Percentiles rank a stretch among this genome's conserved stretches.
phyloP scores from a whole-genome alignment of 2,888 invertebrate species.

The Mechanitis mazaeus region DNA sequence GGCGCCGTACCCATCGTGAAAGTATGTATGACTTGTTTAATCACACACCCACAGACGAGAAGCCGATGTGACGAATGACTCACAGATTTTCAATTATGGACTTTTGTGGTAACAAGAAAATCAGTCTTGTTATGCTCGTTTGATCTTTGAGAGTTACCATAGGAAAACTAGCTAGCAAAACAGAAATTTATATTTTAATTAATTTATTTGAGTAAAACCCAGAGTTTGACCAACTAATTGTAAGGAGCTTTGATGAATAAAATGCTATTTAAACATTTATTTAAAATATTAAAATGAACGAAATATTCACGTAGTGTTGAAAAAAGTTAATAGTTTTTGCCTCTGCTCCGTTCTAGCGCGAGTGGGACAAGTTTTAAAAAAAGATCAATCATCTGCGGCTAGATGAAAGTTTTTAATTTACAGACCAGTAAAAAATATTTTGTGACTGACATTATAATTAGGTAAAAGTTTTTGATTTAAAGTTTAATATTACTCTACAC shows the following conservation, averaged over 20 bases:
- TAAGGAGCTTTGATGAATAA: background rate
- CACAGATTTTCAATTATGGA: slow-evolving; percentile 21
- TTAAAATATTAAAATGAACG: background rate
- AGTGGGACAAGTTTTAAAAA: background rate
- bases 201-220: background rate
- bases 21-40: slow-evolving; percentile 21
- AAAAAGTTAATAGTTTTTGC: slow-evolving; percentile 1
- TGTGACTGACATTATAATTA: too few relatives aligned
- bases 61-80: slow-evolving; percentile 19
- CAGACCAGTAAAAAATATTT: background rate
- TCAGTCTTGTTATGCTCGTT: slow-evolving; percentile 19
- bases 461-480: too few relatives aligned
- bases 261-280: background rate
- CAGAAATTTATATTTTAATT: background rate
- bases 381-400: background rate
- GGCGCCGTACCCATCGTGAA: slow-evolving; percentile 20
- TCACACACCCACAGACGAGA: slow-evolving; percentile 4
- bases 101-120: slow-evolving; percentile 20
- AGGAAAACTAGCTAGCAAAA: background rate
- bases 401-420: slow-evolving; percentile 1
- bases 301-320: background rate
- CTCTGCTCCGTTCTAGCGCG: background rate
- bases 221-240: too few relatives aligned
- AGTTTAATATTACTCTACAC: too few relatives aligned
- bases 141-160: background rate